Evolutionary conservation across 1,140 invertebrate genomes (phyloP), one percentile per base, ranked within the genome.

Genomic region (Centruroides vittatus): DNA sequence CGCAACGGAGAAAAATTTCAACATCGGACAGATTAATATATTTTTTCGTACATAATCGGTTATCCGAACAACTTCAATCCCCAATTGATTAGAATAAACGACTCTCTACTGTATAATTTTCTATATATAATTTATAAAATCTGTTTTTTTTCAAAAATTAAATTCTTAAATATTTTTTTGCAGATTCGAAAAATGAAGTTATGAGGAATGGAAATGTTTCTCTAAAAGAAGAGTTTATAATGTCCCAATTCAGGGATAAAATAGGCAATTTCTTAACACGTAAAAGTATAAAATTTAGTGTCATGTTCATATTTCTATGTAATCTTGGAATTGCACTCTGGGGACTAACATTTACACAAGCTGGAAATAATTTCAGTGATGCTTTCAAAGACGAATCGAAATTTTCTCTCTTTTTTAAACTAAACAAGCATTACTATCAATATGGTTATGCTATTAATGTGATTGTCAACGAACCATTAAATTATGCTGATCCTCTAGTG

Each of bases 391-490:
- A 85, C 41, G 89, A 92, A 73, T 93, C 89, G 0, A 92, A 93
- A 69, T 91, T 89, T 5, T 85, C 91, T n/a, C 81, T 82, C 61
- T 93, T 91, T 71, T 93, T 92, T 70, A 86, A 92, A 69, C 89
- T 93, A 73, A 88, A 93, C 69, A 79, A 82, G 61, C 93, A 89
- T 73, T 93, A 89, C 75, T 79, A 88, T 68, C 89, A 91, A 72
- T 93, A 88, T 73, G 89, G 89, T 0, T 93, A 93, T 69, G 81
- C 86, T 67, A 86, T 91, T 72, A 87, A 89, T 81, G 86, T 88
- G 67, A 82, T 94, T 0, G 80, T 96, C 35, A 82, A 80, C 47
- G 89, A 90, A 1, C 78, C 86, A 3, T 79, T 91, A 51, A 82
- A 94, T 69, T 93, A 95, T 74, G 89, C 88, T 11, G 83, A 93